Conservation (phyloP, 2,888 invertebrate species). For the Gymnoscelis rufifasciata region DNA sequence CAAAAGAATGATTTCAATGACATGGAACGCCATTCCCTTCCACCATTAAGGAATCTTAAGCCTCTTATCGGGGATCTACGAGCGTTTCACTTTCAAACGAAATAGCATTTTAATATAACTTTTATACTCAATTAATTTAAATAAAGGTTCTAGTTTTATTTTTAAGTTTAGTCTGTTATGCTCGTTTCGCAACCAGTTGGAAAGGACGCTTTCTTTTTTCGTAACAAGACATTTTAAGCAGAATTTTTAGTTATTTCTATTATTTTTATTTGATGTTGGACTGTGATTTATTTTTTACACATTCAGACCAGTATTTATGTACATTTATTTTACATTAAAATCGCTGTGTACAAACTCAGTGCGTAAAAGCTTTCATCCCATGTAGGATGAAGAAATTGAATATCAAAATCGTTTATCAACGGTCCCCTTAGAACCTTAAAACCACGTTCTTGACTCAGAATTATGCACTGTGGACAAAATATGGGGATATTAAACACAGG, state of each 20-base stretch:
- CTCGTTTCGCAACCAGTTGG: too few species aligned
- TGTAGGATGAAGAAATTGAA: slow-evolving; percentile 13
- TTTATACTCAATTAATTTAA: slow-evolving; percentile 1
- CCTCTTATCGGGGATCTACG: slow-evolving; percentile 22
- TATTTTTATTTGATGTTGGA: too few species aligned
- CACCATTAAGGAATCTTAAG: slow-evolving; percentile 15
- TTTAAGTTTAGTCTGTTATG: too few species aligned
- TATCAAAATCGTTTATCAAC: slow-evolving; percentile 20
- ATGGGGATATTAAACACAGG: slow-evolving; percentile 30
- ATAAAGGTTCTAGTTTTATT: not conserved
- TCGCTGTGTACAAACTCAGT: too few species aligned
- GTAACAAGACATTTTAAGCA: too few species aligned
- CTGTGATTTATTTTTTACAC: too few species aligned
- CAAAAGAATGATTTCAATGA: slow-evolving; percentile 1
- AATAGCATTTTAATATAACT: slow-evolving; percentile 22
- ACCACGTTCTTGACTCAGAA: slow-evolving; percentile 27
- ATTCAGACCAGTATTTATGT: too few species aligned
- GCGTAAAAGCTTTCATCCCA: too few species aligned
- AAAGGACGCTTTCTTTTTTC: too few species aligned
- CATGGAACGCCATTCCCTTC: slow-evolving; percentile 3
- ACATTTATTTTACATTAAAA: too few species aligned
- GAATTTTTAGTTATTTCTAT: too few species aligned
- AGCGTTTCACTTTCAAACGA: slow-evolving; percentile 14
- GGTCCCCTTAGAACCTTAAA: slow-evolving; percentile 14
- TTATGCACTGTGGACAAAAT: slow-evolving; percentile 34